Base-by-base conservation (phyloP, 2,888 invertebrate species). In the Myopa tessellatipennis region DNA sequence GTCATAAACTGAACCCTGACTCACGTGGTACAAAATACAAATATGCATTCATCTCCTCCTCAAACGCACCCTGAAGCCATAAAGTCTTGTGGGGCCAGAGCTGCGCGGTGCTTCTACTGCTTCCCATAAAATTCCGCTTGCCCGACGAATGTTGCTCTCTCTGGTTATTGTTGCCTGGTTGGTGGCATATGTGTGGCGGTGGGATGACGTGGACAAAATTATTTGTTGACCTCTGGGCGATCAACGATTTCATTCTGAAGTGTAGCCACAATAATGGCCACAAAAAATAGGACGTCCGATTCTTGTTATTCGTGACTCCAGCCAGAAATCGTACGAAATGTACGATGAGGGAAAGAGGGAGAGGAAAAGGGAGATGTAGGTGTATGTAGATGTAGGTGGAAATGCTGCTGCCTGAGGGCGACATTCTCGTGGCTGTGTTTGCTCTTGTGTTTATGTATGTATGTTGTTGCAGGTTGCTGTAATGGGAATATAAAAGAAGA, bases 181-280 rank as follows among this genome's bases (percentile, higher is more conserved):
- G 40, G 34, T 58, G 26, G 38, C 72, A 45, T 40, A 61, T 61
- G 38, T 72, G 72, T 58, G 38, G 38, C 63, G 26, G 26, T 26
- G 65, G 26, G 10, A 36, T 34, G 52, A 65, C 50, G 52, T 55
- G 45, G 7, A 74, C 52, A 16, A 65, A 65, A 55, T 74, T 74
- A 55, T 74, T 74, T 74, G 40, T 65, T 52, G 74, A 52, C 74
- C 74, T 74, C 16, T 74, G 74, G 74, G 74, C 74, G 14, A 74
- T 67, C 74, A 74, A n/a, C 65, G 45, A 67, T 65, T 74, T 36
- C 36, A 18, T 52, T 50, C 55, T 55, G 36, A 67, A 55, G 74
- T 74, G 74, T 52, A 55, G 63, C 26, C 45, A 45, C 52, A 50
- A 67, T 65, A 67, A 67, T 50, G 67, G 52, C 16, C 58, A 50